Percentiles rank a stretch among this genome's conserved stretches.
These are phyloP conservation scores for Clostera curtula DNA, from an alignment of 2,888 invertebrate species.

Conservation along the genomic window DNA sequence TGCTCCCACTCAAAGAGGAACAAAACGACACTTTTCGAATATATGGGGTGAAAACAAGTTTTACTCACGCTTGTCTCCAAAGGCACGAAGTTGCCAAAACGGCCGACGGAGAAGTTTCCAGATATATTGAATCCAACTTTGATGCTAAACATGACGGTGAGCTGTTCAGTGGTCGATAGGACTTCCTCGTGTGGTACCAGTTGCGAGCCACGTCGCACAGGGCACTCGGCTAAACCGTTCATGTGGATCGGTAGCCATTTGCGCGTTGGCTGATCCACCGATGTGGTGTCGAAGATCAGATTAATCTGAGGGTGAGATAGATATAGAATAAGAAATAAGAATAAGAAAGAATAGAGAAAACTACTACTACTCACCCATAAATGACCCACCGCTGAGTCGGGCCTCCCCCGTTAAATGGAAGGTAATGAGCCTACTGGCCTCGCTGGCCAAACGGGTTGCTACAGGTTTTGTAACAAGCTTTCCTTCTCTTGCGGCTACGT, in stretches of 20 bases:
- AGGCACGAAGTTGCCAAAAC: slow-evolving; percentile 79
- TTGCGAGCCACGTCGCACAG: slow-evolving; percentile 75
- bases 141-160: slow-evolving; percentile 79
- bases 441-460: too few species aligned
- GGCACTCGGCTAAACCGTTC: slow-evolving; percentile 85
- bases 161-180: slow-evolving; percentile 84
- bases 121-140: slow-evolving; percentile 78
- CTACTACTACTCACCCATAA: too few species aligned
- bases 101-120: slow-evolving; percentile 80
- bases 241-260: slow-evolving; percentile 84
- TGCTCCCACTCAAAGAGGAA: too few species aligned
- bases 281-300: slow-evolving; percentile 80
- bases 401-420: too few species aligned
- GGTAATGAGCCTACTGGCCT: too few species aligned
- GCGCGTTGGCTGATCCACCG: slow-evolving; percentile 73
- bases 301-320: slow-evolving; percentile 81
- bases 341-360: too few species aligned
- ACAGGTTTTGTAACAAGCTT: too few species aligned
- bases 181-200: slow-evolving; percentile 81
- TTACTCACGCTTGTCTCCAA: slow-evolving; percentile 78
- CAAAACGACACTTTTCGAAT: too few species aligned
- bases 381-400: too few species aligned
- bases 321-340: too few species aligned
- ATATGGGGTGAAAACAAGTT: too few species aligned
- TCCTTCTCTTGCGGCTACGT: too few species aligned